Evolutionary conservation across 2,888 invertebrate species (phyloP).

Genomic region (Smittia sp.): DNA sequence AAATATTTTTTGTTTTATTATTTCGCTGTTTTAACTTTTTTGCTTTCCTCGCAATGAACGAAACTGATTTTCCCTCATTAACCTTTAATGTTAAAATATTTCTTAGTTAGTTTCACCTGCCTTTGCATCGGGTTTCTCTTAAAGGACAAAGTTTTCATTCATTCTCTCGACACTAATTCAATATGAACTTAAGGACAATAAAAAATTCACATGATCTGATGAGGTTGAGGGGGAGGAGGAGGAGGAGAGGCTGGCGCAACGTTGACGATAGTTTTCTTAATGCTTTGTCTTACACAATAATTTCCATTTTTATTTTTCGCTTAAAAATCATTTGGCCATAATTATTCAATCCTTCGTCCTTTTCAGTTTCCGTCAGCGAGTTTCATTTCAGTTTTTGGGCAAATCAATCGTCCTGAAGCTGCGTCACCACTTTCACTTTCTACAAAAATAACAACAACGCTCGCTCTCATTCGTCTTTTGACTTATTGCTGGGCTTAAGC

Average conservation of each 20-base stretch:
- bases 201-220: not conserved
- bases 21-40: not conserved
- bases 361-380: not conserved
- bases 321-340: conserved; percentile 23
- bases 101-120: too few relatives aligned
- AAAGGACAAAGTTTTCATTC: not conserved
- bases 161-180: not conserved
- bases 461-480: not conserved
- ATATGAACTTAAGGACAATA: not conserved
- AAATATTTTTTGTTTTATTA: conserved; percentile 1
- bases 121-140: too few relatives aligned
- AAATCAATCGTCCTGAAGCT: not conserved
- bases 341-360: not conserved
- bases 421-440: not conserved
- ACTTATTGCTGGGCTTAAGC: not conserved
- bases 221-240: not conserved
- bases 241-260: not conserved
- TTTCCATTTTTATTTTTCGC: conserved; percentile 14
- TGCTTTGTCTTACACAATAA: not conserved
- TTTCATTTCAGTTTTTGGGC: not conserved
- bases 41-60: not conserved
- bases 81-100: too few relatives aligned
- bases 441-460: conserved; percentile 16
- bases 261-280: not conserved
- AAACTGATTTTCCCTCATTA: too few relatives aligned